Evolutionary conservation across 2,888 invertebrate species (phyloP), one percentile per base, ranked within the genome.

Genomic region (Helicoverpa assulta): DNA sequence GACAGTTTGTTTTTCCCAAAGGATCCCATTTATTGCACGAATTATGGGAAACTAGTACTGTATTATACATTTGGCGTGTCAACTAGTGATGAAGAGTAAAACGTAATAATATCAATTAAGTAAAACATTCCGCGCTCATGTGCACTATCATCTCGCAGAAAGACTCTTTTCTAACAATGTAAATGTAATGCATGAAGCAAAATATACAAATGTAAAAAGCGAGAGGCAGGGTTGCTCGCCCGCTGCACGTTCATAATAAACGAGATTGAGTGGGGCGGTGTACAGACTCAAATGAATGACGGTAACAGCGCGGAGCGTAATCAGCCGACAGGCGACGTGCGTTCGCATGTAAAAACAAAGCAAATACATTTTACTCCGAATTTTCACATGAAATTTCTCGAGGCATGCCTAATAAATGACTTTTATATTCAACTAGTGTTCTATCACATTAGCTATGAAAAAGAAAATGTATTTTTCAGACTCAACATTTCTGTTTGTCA

Each of bases 181-280:
- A 89, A 90, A 91, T 89, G 89, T 89, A 90, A 91, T 91, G 89
- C 83, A 90, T 83, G 83, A 76, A 88, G 86, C 88, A 83, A 91
- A 93, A 93, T 92, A 92, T 92, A 90, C 89, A 90, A 91, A 92
- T 93, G 89, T 90, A 89, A 93, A 92, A 92, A 91, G 87, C 88
- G 88, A 88, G 90, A 87, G 89, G 89, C 88, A 86, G 89, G 86
- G 83, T 75, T 85, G 84, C 81, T 83, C 81, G 89, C 86, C 85
- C 86, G 90, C 82, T 92, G 92, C 92, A 90, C 91, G 94, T 92
- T 92, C 91, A 92, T 94, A 94, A 95, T 94, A 92, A 94, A 94
- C 92, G 92, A 94, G 93, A 94, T 94, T 93, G 94, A 94, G 94
- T 91, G 90, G 92, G 92, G 92, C 90, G 91, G 89, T 88, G 92